These are phyloP conservation scores for Metaphire vulgaris DNA, from an alignment of 1,140 invertebrate species.

Conservation along the genomic window DNA sequence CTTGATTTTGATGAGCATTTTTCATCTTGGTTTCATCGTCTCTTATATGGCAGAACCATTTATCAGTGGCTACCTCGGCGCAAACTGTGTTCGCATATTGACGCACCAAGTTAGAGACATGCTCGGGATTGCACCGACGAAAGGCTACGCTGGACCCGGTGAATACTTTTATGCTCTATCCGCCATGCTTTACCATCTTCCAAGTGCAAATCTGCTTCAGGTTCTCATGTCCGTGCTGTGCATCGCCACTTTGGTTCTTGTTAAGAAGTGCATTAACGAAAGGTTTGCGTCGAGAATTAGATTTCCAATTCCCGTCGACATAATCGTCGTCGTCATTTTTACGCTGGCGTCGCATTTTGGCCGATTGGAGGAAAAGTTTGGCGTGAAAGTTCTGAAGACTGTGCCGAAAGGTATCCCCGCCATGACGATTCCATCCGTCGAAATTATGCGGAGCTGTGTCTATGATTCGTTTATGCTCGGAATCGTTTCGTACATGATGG, in stretches of 20 bases:
- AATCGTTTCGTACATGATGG: conserved; percentile 12
- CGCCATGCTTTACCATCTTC: conserved; percentile 35
- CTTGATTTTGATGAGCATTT: conserved; percentile 23
- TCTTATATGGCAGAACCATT: conserved; percentile 30
- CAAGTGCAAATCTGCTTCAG: conserved; percentile 39
- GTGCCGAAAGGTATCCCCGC: conserved; percentile 8
- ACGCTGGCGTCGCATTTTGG: conserved; percentile 13
- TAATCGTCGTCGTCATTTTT: conserved; percentile 42
- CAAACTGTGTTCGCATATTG: conserved; percentile 20
- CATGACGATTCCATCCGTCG: conserved; percentile 1
- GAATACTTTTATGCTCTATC: conserved; percentile 31
- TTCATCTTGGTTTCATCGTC: conserved; percentile 25
- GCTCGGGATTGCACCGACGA: conserved; percentile 20
- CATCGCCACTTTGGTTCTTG: conserved; percentile 42
- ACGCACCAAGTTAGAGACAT: conserved; percentile 26
- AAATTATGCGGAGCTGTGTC: not conserved
- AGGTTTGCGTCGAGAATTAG: conserved; percentile 41
- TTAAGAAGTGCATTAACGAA: conserved; percentile 49
- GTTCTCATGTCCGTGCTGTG: conserved; percentile 41
- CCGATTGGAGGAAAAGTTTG: conserved; percentile 1
- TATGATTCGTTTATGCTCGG: conserved; percentile 12
- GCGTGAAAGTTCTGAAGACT: conserved; percentile 1
- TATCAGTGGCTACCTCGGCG: conserved; percentile 30
- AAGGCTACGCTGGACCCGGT: conserved; percentile 19
- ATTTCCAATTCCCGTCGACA: conserved; percentile 50